A percentile compares a stretch with the other conserved stretches of the same genome.
These are phyloP conservation scores for Hirtodrosophila confusa DNA, from an alignment of 2,888 invertebrate species.

Conservation along the genomic window DNA sequence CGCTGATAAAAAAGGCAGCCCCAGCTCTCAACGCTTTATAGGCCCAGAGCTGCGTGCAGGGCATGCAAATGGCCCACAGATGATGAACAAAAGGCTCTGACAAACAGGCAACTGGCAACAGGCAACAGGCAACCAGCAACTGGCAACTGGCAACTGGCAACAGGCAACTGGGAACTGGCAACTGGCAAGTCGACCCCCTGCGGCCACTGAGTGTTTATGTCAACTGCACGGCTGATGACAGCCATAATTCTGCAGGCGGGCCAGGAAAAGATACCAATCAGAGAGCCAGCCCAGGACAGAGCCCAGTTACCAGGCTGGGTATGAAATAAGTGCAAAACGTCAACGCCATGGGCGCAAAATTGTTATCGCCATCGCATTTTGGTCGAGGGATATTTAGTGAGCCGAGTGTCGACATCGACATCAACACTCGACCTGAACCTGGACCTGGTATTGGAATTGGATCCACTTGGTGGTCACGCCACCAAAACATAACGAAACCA, in stretches of 20 bases:
- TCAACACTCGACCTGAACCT: constrained; percentile 26
- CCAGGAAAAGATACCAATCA: constrained; percentile 60
- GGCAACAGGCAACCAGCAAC: constrained; percentile 14
- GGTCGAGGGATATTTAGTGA: constrained; percentile 75
- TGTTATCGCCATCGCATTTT: constrained; percentile 78
- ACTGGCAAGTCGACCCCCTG: constrained; percentile 73
- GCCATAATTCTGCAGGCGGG: constrained; percentile 73
- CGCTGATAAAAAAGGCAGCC: constrained; percentile 36
- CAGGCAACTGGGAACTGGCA: constrained; percentile 25
- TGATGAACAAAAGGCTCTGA: constrained; percentile 49
- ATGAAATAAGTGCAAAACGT: constrained; percentile 75
- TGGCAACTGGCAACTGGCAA: constrained; percentile 18
- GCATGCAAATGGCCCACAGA: constrained; percentile 70
- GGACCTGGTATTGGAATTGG: constrained; percentile 31
- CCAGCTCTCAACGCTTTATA: constrained; percentile 46
- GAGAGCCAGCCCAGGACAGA: constrained; percentile 31
- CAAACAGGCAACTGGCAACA: constrained; percentile 25
- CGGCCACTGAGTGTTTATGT: constrained; percentile 74
- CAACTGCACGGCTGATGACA: constrained; percentile 80
- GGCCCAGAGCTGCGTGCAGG: constrained; percentile 60
- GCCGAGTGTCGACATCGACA: constrained; percentile 72
- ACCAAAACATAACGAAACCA: constrained; percentile 65
- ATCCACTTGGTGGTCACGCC: constrained; percentile 75
- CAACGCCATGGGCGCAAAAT: constrained; percentile 77
- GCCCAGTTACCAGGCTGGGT: constrained; percentile 56